Base-by-base conservation (phyloP, 2,888 invertebrate genomes). In the Eledona agricola region DNA sequence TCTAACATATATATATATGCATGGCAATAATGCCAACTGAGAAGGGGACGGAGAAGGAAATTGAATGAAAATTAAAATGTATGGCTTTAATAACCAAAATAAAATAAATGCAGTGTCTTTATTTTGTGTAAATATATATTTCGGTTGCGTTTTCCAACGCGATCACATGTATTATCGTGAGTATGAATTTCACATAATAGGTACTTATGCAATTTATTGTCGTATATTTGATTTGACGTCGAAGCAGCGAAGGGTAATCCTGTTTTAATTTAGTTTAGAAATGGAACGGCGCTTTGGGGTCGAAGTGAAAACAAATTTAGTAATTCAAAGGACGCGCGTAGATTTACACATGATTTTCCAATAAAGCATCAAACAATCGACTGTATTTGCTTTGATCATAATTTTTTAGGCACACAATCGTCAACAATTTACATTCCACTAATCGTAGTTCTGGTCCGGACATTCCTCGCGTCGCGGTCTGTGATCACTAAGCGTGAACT, bases 401-500 rank as follows among this genome's bases (percentile, higher is more conserved):
- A 66, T 59, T 60, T 58, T 51, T 57, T 58, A 46, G 55, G 50
- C 58, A 60, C 63, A 63, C 68, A 72, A 73, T 75, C 73, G 73
- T 73, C 75, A 74, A 76, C 75, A 76, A 76, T 76, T 75, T 75
- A 72, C 74, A 75, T 74, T 73, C 73, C 67, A 73, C 73, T 72
- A 75, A 74, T 73, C 67, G 68, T 67, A 65, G 66, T 68, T 72
- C 72, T 76, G 75, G 66, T 70, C 69, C 72, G 73, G 76, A 76
- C 76, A 75, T 75, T 75, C 74, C 76, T 72, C 64, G 72, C 74
- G 74, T 74, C 73, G 72, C 72, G 67, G 68, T 70, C 74, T 76
- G 75, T 77, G 77, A 77, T 77, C 76, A 73, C 65, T 64, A 66
- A 74, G 71, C 72, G 77, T 73, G 66, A 76, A 75, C 65, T 73